These are phyloP conservation scores for Tribolium madens DNA, from an alignment of 1,140 invertebrate species.

Conservation along the genomic window DNA sequence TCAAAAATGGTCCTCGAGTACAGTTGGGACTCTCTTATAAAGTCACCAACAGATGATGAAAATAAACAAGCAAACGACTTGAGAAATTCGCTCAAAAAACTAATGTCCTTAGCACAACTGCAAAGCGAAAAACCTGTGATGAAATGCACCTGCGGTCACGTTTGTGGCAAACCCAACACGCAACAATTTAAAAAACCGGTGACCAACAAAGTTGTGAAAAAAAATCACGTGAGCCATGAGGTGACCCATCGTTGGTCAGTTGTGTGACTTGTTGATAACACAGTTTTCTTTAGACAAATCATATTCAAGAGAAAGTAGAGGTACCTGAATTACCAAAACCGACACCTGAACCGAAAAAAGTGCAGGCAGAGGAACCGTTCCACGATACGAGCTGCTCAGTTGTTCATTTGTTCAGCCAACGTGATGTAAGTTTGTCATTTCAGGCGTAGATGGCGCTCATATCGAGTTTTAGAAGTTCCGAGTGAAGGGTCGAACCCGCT, in stretches of 20 bases:
- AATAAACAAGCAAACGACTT: constrained; percentile 54
- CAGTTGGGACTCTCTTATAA: constrained; percentile 75
- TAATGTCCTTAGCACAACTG: constrained; percentile 73
- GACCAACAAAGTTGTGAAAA: constrained; percentile 9
- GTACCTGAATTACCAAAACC: not conserved
- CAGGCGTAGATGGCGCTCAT: not conserved
- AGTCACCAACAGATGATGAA: constrained; percentile 61
- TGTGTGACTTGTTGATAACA: not conserved
- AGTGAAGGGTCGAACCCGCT: constrained; percentile 66
- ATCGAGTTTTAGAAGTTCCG: constrained; percentile 63
- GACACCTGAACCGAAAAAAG: not conserved
- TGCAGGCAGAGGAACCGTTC: not conserved
- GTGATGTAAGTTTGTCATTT: constrained; percentile 20
- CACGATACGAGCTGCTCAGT: not conserved
- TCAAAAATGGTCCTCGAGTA: constrained; percentile 86
- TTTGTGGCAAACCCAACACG: constrained; percentile 64
- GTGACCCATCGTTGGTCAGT: too few relatives aligned
- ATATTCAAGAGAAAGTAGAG: not conserved
- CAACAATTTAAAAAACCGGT: constrained; percentile 47
- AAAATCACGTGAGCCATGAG: constrained; percentile 19
- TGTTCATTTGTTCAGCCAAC: constrained; percentile 18
- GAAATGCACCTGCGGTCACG: constrained; percentile 69
- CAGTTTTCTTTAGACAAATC: not conserved
- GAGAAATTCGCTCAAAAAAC: constrained; percentile 68
- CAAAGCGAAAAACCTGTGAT: constrained; percentile 59